Evolutionary conservation across 2,113 vertebrate genomes (phyloP), one percentile per base, ranked within the genome.

Genomic region (Cyprinus carpio): DNA sequence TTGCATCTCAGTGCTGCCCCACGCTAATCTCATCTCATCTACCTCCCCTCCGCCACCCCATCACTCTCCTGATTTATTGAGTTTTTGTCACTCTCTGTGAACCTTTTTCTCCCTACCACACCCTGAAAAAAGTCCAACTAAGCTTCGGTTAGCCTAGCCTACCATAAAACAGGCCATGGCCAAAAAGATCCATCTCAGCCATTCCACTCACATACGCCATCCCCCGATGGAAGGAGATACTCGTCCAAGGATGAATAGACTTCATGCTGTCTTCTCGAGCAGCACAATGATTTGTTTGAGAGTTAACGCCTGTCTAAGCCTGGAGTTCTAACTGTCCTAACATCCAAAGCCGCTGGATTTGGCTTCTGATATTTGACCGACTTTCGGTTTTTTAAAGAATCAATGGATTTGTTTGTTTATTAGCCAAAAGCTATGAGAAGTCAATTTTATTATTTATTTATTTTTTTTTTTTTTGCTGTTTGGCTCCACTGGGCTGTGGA

Each of bases 41-140:
- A 60, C 84, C 86, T 92, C 91, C 82, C 88, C 82, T 82, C 91
- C 90, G 88, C 88, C 89, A 71, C 90, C 67, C 87, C 89, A 89
- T 92, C 92, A 91, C 87, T 90, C 90, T 89, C 92, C 92, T 92
- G 91, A 93, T 92, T 87, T 91, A 93, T 92, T 90, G 92, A 95
- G 86, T 93, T 92, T 92, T 89, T 95, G 91, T 95, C 93, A 91
- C 88, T 85, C 86, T 92, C 88, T 67, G 69, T 83, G 88, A 67
- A 89, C 90, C 92, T 76, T 76, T 90, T 92, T 89, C 90, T 85
- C 75, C 87, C 60, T 25, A 74, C 86, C 46, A 43, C 83, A 40
- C 49, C 37, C 31, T 34, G 16, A 71, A 65, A 34, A 37, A 60
- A 71, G 43, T 49, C 77, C n/a, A 62, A 29, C 79, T 75, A 34